Base-by-base conservation (phyloP, 2,888 invertebrate genomes). In the Crematogaster levior region DNA sequence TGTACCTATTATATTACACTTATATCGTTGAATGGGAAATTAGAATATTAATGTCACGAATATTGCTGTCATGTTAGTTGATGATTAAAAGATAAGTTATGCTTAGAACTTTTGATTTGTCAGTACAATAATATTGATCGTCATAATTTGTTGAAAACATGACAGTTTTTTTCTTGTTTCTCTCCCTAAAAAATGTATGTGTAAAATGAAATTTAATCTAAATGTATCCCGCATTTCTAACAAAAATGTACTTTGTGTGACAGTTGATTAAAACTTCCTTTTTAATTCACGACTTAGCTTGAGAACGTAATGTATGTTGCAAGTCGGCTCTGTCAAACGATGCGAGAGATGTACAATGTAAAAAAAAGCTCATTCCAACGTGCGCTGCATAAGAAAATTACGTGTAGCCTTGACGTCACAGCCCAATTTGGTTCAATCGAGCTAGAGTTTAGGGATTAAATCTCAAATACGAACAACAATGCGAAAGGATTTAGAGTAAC, bases 291-390 rank as follows among this genome's bases (percentile, higher is more conserved):
- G 40, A 40, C 37, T 27, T 15, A 10, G 3, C 27, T 12, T 21
- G 37, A 30, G 43, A 77, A 70, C 27, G 72, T 24, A 24, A 56
- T 21, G 37, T 40, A 53, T 40, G 40, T 56, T 51, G 30, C 30
- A 18, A 40, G 6, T 68, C 18, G 9, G 24, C 37, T 18, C 18
- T 7, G 40, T 48, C 68, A 40, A 66, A 75, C n/a, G 68, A 37
- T 1, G 37, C 15, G 43, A 21, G 43, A 46, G 61, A n/a, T 63
- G 27, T 9, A 51, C 75, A 24, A n/a, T 15, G 53, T 27, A n/a
- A n/a, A 37, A 75, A 56, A 68, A 70, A 56, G 72, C 53, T 56
- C 70, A 18, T 53, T 15, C 7, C 72, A 30, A 68, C 21, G 66
- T n/a, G 30, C n/a, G 9, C 37, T 15, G 53, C 68, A n/a, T 5